Evolutionary conservation across 2,888 invertebrate genomes (phyloP).

Genomic region (Pristionchus entomophagus): DNA sequence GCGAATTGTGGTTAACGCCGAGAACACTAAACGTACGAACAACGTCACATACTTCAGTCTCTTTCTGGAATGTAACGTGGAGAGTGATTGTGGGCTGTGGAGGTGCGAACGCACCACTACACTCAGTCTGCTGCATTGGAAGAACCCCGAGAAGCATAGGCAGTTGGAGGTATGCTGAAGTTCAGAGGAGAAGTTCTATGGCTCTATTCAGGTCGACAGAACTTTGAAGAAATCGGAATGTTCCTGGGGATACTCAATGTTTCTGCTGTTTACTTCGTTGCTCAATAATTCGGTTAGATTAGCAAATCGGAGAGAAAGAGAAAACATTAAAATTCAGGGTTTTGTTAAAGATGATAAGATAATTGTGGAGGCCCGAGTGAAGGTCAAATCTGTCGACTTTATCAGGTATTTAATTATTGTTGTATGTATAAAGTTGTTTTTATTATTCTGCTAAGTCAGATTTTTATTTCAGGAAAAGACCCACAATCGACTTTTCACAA

Average conservation of each 20-base stretch:
- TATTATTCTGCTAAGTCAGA: too few relatives aligned
- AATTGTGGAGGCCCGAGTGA: neutral
- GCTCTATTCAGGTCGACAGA: neutral
- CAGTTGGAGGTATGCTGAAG: too few relatives aligned
- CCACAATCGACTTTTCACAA: neutral
- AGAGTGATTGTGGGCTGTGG: neutral
- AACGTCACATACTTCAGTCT: neutral
- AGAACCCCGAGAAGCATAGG: neutral
- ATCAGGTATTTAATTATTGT: neutral
- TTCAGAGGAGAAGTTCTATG: too few relatives aligned
- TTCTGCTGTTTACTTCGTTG: too few relatives aligned
- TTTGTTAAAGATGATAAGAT: neutral
- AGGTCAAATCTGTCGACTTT: neutral
- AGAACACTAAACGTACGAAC: neutral
- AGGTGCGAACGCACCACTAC: neutral
- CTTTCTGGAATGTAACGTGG: neutral
- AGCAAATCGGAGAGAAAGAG: too few relatives aligned
- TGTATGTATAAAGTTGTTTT: neutral
- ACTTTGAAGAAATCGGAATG: neutral
- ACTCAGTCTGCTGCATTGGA: neutral
- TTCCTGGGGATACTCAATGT: too few relatives aligned
- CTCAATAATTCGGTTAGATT: neutral
- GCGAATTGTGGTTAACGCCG: neutral
- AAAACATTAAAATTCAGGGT: slow-evolving; percentile 6
- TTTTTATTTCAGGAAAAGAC: neutral